Percentiles rank a stretch among this genome's conserved stretches.
Conservation (phyloP, 2,888 invertebrate genomes). For the Cordylochernes scorpioides region DNA sequence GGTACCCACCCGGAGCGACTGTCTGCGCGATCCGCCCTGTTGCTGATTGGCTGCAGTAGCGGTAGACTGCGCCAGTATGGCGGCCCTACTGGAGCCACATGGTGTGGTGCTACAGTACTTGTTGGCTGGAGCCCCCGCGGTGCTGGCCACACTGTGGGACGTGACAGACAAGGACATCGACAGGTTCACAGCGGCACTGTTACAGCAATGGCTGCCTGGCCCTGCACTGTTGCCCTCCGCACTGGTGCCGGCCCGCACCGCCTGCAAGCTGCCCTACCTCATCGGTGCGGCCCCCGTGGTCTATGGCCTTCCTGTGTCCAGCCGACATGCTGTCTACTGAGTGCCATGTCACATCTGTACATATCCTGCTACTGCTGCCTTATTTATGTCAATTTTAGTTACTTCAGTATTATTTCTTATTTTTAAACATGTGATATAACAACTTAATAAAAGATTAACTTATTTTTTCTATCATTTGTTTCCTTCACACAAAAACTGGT, state of each 20-base stretch:
- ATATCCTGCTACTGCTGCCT: too few relatives aligned
- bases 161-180: constrained; percentile 37
- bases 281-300: constrained; percentile 46
- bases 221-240: constrained; percentile 10
- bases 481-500: too few relatives aligned
- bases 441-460: too few relatives aligned
- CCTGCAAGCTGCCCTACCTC: constrained; percentile 26
- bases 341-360: too few relatives aligned
- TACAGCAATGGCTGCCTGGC: constrained; percentile 19
- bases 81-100: constrained; percentile 30
- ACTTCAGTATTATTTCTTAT: too few relatives aligned
- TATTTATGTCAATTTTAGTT: too few relatives aligned
- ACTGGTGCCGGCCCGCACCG: constrained; percentile 16
- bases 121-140: constrained; percentile 34
- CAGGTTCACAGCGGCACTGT: constrained; percentile 20
- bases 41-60: constrained; percentile 46
- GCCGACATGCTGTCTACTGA: too few relatives aligned
- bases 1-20: constrained; percentile 30
- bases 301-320: constrained; percentile 44
- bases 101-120: constrained; percentile 36
- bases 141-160: constrained; percentile 51
- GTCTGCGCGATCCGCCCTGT: constrained; percentile 28
- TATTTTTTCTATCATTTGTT: too few relatives aligned
- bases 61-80: constrained; percentile 28
- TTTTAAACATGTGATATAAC: too few relatives aligned